These are phyloP conservation scores for Arrhopalites spinosus DNA, from an alignment of 2,888 invertebrate species.

Conservation along the genomic window DNA sequence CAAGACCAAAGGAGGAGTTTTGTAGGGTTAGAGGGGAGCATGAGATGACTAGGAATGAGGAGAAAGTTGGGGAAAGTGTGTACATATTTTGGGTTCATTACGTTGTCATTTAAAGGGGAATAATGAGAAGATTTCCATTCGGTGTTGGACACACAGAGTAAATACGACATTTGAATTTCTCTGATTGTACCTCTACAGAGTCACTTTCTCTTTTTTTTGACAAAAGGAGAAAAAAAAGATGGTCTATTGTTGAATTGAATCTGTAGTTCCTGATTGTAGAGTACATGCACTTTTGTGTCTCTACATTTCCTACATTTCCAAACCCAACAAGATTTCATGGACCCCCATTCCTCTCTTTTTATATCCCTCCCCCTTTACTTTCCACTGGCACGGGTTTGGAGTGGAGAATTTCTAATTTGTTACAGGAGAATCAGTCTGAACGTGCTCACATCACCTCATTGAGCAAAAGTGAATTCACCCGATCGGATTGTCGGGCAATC, in stretches of 20 bases:
- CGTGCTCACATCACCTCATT: constrained; percentile 31
- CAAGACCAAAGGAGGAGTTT: not conserved
- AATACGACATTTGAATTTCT: not conserved
- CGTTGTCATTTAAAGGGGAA: constrained; percentile 1
- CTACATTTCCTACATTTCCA: not conserved
- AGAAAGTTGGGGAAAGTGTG: not conserved
- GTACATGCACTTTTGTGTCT: not conserved
- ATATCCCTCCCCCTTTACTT: too few species aligned
- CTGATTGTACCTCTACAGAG: not conserved
- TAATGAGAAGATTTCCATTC: constrained; percentile 29
- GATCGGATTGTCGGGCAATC: constrained; percentile 28
- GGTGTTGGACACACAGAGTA: not conserved
- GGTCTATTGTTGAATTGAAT: not conserved
- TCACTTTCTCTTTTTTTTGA: not conserved
- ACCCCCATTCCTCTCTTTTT: too few species aligned
- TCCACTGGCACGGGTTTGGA: not conserved
- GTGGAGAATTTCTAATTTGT: constrained; percentile 24
- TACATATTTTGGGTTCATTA: constrained; percentile 22
- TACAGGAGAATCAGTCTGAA: too few species aligned
- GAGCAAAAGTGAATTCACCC: constrained; percentile 33
- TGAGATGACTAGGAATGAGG: not conserved
- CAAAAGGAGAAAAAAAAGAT: not conserved
- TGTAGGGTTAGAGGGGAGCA: not conserved
- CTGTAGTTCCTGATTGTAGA: not conserved
- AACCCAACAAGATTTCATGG: not conserved